Percentiles rank a stretch among this genome's conserved stretches.
These are phyloP conservation scores for Erpetoichthys calabaricus DNA, from an alignment of 2,797 vertebrate genomes.

Conservation along the genomic window DNA sequence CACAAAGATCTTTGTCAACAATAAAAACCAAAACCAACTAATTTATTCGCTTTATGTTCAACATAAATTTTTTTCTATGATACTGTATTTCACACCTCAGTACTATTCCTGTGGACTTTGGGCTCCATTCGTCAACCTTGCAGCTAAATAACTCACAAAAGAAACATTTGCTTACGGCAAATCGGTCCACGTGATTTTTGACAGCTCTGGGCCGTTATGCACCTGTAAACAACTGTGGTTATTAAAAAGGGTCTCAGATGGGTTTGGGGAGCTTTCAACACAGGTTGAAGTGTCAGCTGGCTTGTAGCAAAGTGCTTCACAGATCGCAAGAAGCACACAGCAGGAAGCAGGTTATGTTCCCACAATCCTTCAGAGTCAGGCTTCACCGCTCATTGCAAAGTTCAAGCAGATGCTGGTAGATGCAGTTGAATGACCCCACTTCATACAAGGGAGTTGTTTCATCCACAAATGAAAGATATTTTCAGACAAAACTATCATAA, in stretches of 20 bases:
- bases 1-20: too few species aligned
- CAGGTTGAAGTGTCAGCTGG: background rate
- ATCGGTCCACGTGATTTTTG: background rate
- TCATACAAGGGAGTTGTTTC: too few species aligned
- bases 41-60: too few species aligned
- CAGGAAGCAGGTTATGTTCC: conserved; percentile 1
- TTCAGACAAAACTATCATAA: too few species aligned
- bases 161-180: too few species aligned
- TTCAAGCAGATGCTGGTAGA: background rate
- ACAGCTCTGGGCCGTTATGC: background rate
- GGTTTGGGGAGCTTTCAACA: background rate
- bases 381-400: background rate
- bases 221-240: background rate
- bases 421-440: background rate
- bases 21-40: too few species aligned
- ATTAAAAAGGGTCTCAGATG: background rate
- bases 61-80: too few species aligned
- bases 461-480: too few species aligned
- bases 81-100: too few species aligned
- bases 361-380: background rate
- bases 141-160: too few species aligned
- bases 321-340: background rate
- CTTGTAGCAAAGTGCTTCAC: background rate
- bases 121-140: too few species aligned
- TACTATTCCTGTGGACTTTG: too few species aligned